A percentile compares a stretch with the other conserved stretches of the same genome.
These are phyloP conservation scores for Trissoscelio sp. DNA, from an alignment of 2,888 invertebrate genomes.

Conservation along the genomic window DNA sequence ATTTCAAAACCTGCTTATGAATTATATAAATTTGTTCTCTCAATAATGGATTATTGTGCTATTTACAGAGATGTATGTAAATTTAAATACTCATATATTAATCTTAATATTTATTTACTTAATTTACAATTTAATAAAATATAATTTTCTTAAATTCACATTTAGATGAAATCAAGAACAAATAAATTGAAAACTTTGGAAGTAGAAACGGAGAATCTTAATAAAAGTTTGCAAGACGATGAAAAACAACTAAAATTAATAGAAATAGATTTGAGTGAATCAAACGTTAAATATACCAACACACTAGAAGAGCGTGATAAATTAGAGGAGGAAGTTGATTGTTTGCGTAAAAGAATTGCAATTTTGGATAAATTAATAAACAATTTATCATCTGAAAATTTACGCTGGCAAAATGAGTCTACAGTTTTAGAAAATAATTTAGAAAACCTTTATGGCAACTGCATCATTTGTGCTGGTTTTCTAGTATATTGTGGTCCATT, in stretches of 20 bases:
- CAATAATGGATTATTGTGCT: constrained; percentile 94
- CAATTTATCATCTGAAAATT: constrained; percentile 92
- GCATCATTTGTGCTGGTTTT: constrained; percentile 92
- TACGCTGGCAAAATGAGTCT: constrained; percentile 92
- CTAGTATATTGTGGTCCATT: constrained; percentile 95
- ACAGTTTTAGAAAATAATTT: constrained; percentile 89
- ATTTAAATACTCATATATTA: background rate
- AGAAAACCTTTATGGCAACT: constrained; percentile 92
- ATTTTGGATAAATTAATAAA: constrained; percentile 93
- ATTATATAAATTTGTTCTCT: constrained; percentile 92
- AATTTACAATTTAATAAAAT: constrained; percentile 64
- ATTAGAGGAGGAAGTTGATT: constrained; percentile 91
- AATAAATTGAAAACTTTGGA: constrained; percentile 92
- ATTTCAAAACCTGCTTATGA: constrained; percentile 95
- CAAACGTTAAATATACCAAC: constrained; percentile 90
- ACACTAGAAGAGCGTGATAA: constrained; percentile 89
- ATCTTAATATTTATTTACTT: background rate
- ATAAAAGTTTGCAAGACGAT: constrained; percentile 86
- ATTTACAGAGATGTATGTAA: constrained; percentile 91
- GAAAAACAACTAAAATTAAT: constrained; percentile 86
- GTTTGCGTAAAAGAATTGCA: constrained; percentile 90
- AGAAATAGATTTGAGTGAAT: constrained; percentile 87
- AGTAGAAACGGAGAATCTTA: constrained; percentile 86
- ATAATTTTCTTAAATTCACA: constrained; percentile 1
- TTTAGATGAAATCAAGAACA: constrained; percentile 89